Conservation (phyloP, 2,113 vertebrate species). For the Balaenoptera acutorostrata region DNA sequence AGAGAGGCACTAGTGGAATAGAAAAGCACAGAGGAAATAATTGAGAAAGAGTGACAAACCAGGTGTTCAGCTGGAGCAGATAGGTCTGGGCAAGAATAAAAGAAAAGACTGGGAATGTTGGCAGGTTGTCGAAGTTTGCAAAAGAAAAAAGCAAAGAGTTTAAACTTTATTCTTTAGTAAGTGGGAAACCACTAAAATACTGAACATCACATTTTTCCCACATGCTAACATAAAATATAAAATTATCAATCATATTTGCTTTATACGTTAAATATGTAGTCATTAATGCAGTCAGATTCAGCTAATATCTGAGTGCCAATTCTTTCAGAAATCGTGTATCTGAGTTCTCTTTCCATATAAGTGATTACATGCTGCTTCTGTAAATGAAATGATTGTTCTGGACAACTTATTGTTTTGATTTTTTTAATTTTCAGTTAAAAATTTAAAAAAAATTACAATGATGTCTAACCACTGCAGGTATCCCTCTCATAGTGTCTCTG, state of each 20-base stretch:
- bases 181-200: background rate
- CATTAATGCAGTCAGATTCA: background rate
- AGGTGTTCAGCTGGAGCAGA: background rate
- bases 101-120: background rate
- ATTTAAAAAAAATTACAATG: background rate
- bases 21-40: background rate
- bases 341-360: background rate
- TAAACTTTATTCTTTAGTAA: background rate
- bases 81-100: background rate
- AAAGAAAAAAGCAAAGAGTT: background rate
- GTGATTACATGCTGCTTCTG: background rate
- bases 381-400: background rate
- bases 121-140: background rate
- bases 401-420: background rate
- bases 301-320: background rate
- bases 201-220: background rate
- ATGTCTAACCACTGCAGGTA: background rate
- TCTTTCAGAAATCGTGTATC: background rate
- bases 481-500: background rate
- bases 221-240: background rate
- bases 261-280: background rate
- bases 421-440: background rate
- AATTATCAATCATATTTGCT: background rate
- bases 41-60: background rate
- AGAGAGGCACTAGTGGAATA: background rate